A percentile compares a stretch with the other conserved stretches of the same genome.
phyloP scores from a whole-genome alignment of 2,113 vertebrate genomes.

The Syngnathus scovelli region DNA sequence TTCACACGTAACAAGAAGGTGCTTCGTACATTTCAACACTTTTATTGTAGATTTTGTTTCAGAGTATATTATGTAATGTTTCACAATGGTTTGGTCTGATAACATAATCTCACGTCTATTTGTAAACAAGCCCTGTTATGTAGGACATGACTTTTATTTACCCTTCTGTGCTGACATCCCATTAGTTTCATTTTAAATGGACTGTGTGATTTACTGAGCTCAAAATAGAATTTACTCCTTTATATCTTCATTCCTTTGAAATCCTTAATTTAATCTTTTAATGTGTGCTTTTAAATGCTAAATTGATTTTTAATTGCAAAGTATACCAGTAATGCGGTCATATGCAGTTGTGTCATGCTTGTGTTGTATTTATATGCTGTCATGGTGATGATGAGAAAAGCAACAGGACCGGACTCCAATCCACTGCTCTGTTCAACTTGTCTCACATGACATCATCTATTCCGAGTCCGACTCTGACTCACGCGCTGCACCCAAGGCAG shows the following conservation, averaged over 20 bases:
- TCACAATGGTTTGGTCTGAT: not conserved
- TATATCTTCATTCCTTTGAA: not conserved
- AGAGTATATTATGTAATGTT: slow-evolving; percentile 4
- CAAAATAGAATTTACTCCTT: not conserved
- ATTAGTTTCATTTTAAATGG: slow-evolving; percentile 22
- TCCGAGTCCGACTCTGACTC: slow-evolving; percentile 55
- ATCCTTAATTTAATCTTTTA: not conserved
- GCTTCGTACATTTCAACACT: not conserved
- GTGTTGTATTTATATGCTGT: slow-evolving; percentile 58
- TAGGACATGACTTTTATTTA: too few relatives aligned
- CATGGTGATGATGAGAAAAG: slow-evolving; percentile 59
- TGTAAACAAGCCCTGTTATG: not conserved
- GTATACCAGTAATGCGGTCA: not conserved
- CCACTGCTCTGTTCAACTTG: slow-evolving; percentile 47
- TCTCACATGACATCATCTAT: slow-evolving; percentile 68
- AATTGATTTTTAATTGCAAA: not conserved
- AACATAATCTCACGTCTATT: not conserved
- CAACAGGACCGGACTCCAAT: slow-evolving; percentile 55
- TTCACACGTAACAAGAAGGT: not conserved
- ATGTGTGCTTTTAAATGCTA: not conserved
- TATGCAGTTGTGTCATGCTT: slow-evolving; percentile 2
- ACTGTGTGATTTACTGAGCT: slow-evolving; percentile 6
- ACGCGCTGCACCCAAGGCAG: slow-evolving; percentile 41
- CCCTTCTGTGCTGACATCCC: not conserved
- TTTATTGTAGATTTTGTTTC: slow-evolving; percentile 2